Percentiles rank a stretch among this genome's conserved stretches.
Evolutionary conservation across 2,797 vertebrate species (phyloP).

Genomic region (Taeniopygia guttata): DNA sequence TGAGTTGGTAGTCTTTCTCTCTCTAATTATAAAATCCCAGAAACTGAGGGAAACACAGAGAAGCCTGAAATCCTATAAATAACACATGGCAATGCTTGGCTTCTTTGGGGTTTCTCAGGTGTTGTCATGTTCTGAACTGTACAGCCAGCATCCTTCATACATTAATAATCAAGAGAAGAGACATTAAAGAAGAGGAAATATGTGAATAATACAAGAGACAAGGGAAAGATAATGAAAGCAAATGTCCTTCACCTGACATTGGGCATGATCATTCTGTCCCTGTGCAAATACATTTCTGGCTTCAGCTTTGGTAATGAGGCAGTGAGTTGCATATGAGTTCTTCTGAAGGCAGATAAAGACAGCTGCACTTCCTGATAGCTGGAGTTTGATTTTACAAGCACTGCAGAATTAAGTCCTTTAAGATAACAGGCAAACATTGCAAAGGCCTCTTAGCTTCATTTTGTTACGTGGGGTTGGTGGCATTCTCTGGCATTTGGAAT

Average conservation of each 20-base stretch:
- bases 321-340: not conserved
- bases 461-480: not conserved
- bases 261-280: constrained; percentile 28
- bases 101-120: constrained; percentile 60
- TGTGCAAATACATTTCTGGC: constrained; percentile 16
- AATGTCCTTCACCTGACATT: constrained; percentile 50
- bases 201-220: constrained; percentile 67
- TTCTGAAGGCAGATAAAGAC: not conserved
- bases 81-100: constrained; percentile 34
- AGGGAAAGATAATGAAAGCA: constrained; percentile 49
- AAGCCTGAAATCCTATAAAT: constrained; percentile 47
- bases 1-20: not conserved
- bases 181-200: constrained; percentile 58
- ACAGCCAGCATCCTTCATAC: constrained; percentile 51
- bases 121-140: constrained; percentile 60
- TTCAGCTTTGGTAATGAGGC: constrained; percentile 21
- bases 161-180: constrained; percentile 64
- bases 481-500: not conserved
- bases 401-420: not conserved
- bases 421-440: not conserved
- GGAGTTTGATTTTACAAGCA: not conserved
- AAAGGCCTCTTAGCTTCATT: not conserved
- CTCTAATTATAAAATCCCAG: constrained; percentile 49
- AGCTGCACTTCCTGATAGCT: not conserved
- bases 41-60: not conserved